Conservation (phyloP, 2,113 vertebrate genomes). For the Daubentonia madagascariensis region DNA sequence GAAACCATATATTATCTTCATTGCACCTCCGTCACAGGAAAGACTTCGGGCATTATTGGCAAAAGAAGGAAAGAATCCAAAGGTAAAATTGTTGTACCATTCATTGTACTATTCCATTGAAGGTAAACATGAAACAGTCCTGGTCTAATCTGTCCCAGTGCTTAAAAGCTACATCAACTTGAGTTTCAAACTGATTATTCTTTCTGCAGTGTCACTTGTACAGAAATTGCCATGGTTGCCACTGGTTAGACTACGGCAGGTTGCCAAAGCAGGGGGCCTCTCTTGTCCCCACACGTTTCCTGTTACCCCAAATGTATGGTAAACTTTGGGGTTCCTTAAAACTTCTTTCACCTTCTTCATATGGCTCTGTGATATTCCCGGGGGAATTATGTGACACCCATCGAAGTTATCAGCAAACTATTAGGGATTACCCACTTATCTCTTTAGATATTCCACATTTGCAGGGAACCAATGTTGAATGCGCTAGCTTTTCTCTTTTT, state of each 20-base stretch:
- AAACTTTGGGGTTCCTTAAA: not conserved
- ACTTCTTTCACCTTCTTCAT: not conserved
- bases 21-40: slow-evolving; percentile 95
- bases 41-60: slow-evolving; percentile 93
- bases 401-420: not conserved
- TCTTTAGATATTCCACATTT: not conserved
- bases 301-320: not conserved
- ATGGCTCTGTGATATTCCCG: not conserved
- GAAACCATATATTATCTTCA: slow-evolving; percentile 97
- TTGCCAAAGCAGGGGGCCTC: not conserved
- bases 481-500: not conserved
- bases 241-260: not conserved
- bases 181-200: not conserved
- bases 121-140: not conserved
- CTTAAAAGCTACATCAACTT: not conserved
- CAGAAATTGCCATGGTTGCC: not conserved
- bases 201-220: not conserved
- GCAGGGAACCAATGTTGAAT: not conserved
- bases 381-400: not conserved
- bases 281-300: not conserved
- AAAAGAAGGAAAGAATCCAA: slow-evolving; percentile 94
- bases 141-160: not conserved
- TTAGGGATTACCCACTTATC: not conserved
- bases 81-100: slow-evolving; percentile 82
- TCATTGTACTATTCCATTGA: not conserved